Base-by-base conservation (phyloP, 2,888 invertebrate genomes). In the Timema podura region DNA sequence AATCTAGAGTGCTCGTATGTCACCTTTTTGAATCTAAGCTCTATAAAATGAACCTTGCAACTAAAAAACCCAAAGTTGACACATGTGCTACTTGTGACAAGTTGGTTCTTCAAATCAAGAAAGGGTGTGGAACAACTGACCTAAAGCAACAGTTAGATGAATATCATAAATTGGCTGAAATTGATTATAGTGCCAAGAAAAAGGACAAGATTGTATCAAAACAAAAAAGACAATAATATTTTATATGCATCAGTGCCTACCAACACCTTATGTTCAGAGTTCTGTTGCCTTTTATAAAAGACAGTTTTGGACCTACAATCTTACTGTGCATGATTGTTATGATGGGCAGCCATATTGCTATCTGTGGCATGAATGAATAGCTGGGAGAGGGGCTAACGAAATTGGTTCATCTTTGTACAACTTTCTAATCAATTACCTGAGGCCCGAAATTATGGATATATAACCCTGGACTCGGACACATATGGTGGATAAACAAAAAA, bases 31-130 rank as follows among this genome's bases (percentile, higher is more conserved):
- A n/a, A n/a, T n/a, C n/a, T 16, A 15, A 15, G 13, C 15, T 67
- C 61, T 8, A 74, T 73, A 74, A 74, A n/a, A 68, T 65, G 70
- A 54, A 61, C 61, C 64, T 65, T 46, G 48, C 11, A 71, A 47
- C 6, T 45, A 65, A 65, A 7, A 65, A 30, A 65, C 46, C 45
- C 45, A 7, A 16, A 10, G 16, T 10, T n/a, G 46, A 65, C n/a
- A n/a, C n/a, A n/a, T n/a, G n/a, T n/a, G n/a, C n/a, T n/a, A n/a
- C n/a, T n/a, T n/a, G n/a, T n/a, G 8, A 10, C 65, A 30, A 30
- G 7, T 46, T 8, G 44, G 16, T 44, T 61, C 64, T 11, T 61
- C 10, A 61, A 61, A n/a, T 10, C 16, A 61, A 61, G 15, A n/a
- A 61, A n/a, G 15, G n/a, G 15, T 49, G 9, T 49, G 49, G 9